Percentiles rank a stretch among this genome's conserved stretches.
Conservation (phyloP, 1,140 invertebrate genomes). For the Bombus polaris region DNA sequence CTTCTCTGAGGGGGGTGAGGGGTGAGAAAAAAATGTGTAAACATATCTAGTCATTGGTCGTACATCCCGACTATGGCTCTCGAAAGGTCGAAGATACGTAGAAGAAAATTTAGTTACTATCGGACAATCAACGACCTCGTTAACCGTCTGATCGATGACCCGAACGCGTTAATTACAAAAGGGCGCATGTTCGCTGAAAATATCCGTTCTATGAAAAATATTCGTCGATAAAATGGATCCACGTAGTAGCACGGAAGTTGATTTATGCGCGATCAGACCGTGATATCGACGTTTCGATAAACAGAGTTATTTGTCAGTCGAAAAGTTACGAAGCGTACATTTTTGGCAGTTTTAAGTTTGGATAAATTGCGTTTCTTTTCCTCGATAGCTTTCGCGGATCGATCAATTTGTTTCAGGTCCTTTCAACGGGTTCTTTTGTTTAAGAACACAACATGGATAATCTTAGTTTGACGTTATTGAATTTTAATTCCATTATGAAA, state of each 20-base stretch:
- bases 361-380: background rate
- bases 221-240: conserved; percentile 44
- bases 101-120: conserved; percentile 53
- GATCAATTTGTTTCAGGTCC: no score
- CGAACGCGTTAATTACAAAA: conserved; percentile 59
- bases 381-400: background rate
- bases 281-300: conserved; percentile 21
- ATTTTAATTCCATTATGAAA: background rate
- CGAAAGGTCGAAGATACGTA: conserved; percentile 10
- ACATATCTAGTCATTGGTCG: background rate
- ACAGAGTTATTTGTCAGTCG: conserved; percentile 26
- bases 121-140: conserved; percentile 67
- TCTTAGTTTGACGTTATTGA: background rate
- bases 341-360: no score
- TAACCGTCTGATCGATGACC: conserved; percentile 60
- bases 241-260: background rate
- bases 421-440: no score
- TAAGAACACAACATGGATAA: no score
- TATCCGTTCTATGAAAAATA: conserved; percentile 36
- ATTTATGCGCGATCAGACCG: background rate
- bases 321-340: no score
- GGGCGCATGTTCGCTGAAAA: conserved; percentile 9
- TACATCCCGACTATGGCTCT: background rate
- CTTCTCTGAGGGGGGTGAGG: conserved; percentile 53
- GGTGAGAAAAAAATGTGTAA: background rate